phyloP scores from a whole-genome alignment of 2,113 vertebrate species.

The Aythya baeri region DNA sequence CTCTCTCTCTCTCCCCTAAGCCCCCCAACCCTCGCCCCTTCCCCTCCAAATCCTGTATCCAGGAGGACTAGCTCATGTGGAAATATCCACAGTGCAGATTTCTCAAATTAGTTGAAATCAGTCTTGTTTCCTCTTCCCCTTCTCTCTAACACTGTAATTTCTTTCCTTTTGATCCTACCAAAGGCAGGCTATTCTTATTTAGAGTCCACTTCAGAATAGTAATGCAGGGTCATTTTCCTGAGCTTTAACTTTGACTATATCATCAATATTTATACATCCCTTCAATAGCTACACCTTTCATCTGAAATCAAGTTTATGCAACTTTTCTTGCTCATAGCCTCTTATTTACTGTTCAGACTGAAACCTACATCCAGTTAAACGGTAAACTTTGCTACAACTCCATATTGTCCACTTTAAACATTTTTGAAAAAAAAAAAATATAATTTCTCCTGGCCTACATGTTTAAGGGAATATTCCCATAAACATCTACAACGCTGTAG shows the following conservation, averaged over 20 bases:
- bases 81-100: conserved; percentile 26
- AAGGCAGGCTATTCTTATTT: not conserved
- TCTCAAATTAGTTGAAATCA: conserved; percentile 39
- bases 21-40: too few relatives aligned
- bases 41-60: not conserved
- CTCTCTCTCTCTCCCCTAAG: too few relatives aligned
- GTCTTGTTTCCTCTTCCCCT: not conserved
- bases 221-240: not conserved
- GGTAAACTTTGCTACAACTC: not conserved
- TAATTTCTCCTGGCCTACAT: not conserved
- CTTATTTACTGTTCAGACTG: not conserved
- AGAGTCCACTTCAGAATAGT: not conserved
- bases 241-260: not conserved
- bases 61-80: not conserved
- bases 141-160: not conserved
- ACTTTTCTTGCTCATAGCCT: not conserved
- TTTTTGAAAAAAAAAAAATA: not conserved
- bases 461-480: not conserved
- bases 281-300: not conserved
- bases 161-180: not conserved
- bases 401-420: not conserved
- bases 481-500: not conserved
- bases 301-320: not conserved
- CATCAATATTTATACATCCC: not conserved
- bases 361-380: not conserved